Base-by-base conservation (phyloP, 1,140 invertebrate genomes). In the Cotesia chilonis region DNA sequence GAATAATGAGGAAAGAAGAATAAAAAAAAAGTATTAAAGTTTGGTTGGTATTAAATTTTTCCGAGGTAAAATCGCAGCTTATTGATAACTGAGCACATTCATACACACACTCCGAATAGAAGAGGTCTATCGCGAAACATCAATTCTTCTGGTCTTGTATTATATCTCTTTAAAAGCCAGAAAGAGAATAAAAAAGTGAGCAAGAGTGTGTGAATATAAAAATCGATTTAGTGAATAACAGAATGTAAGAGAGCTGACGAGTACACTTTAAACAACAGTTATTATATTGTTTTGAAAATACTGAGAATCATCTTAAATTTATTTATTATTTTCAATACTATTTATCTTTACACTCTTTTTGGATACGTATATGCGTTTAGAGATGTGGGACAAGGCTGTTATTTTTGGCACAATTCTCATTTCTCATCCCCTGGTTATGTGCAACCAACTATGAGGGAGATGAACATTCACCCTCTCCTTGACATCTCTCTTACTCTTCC, bases 401-500 rank as follows among this genome's bases (percentile, higher is more conserved):
- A 69, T 73, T 69, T 69, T 73, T 71, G 57, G 60, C 63, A 72
- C 71, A 51, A 74, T 74, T 74, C 68, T 74, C 64, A 41, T 35
- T n/a, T n/a, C 36, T 17, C 55, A 57, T 47, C 41, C 68, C 63
- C 10, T 10, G 41, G 41, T 47, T 47, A 47, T 47, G 41, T 47
- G 41, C 41, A 47, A 47, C 41, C 41, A 47, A 47, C 41, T 47
- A 47, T 7, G 41, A 68, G 10, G 38, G 20, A 66, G 69, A 63
- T 68, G 59, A 71, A 60, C 60, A 61, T 47, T 68, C 67, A 52
- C 55, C 68, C 51, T 47, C 47, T 66, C 69, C 52, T 10, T 37
- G 37, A 37, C 38, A 36, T 64, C 37, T n/a, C 55, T 38, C 10
- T 61, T 63, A 28, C 17, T 38, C 12, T 55, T 64, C 17, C 52